A percentile compares a stretch with the other conserved stretches of the same genome.
Evolutionary conservation across 2,888 invertebrate genomes (phyloP).

Genomic region (Orthosia gothica): DNA sequence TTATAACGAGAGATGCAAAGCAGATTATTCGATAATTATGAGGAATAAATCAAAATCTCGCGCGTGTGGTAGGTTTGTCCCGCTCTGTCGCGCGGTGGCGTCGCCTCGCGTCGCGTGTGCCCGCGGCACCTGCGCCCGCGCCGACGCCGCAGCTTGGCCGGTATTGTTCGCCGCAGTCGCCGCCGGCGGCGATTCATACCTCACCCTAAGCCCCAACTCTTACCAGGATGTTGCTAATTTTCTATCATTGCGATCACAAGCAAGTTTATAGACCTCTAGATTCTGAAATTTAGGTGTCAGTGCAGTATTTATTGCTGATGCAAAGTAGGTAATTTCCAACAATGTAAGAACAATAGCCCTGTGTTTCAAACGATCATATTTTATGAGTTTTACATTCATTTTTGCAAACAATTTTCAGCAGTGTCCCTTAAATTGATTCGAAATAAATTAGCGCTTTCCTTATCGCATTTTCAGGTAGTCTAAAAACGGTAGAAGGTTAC

Average conservation of each 20-base stretch:
- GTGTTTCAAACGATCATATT: slow-evolving; percentile 24
- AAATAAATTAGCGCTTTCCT: no score
- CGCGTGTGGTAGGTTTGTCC: slow-evolving; percentile 78
- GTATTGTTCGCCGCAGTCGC: slow-evolving; percentile 78
- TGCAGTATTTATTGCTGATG: slow-evolving; percentile 85
- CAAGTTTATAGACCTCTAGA: slow-evolving; percentile 88
- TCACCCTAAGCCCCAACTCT: slow-evolving; percentile 89
- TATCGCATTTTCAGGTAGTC: neutral
- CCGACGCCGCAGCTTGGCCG: slow-evolving; percentile 78
- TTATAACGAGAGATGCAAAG: slow-evolving; percentile 91
- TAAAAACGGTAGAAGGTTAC: neutral
- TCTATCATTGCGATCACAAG: slow-evolving; percentile 89
- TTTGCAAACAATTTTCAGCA: neutral
- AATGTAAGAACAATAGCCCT: slow-evolving; percentile 49
- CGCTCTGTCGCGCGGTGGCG: slow-evolving; percentile 72
- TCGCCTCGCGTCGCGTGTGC: slow-evolving; percentile 73
- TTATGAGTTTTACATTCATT: slow-evolving; percentile 17
- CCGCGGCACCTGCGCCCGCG: slow-evolving; percentile 80
- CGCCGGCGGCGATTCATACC: slow-evolving; percentile 87
- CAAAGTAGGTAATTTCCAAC: slow-evolving; percentile 65
- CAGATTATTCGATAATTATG: slow-evolving; percentile 91
- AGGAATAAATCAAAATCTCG: slow-evolving; percentile 89
- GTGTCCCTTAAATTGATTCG: neutral
- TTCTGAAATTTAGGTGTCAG: slow-evolving; percentile 90
- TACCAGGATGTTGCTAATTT: slow-evolving; percentile 90